A percentile compares a stretch with the other conserved stretches of the same genome.
phyloP scores from a whole-genome alignment of 2,888 invertebrate species.

The Machimus rusticus region DNA sequence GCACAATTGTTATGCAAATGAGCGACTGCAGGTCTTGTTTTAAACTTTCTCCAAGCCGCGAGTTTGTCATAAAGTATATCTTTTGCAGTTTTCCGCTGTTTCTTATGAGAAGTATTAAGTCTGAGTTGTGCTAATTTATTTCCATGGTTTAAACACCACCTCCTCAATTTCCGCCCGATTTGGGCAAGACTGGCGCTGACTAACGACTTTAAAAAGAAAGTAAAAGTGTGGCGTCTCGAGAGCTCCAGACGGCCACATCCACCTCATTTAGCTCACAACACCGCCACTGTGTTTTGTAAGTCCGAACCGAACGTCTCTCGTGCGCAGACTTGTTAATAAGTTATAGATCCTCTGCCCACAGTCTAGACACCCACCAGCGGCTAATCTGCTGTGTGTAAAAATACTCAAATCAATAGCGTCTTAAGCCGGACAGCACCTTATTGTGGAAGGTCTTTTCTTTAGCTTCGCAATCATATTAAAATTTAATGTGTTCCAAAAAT shows the following conservation, averaged over 20 bases:
- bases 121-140: neutral
- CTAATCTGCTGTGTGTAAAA: neutral
- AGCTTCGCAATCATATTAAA: neutral
- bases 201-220: neutral
- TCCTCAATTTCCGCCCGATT: neutral
- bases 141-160: neutral
- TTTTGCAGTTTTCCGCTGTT: neutral
- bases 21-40: neutral
- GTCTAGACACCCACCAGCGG: constrained; percentile 7
- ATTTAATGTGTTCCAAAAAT: neutral
- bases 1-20: neutral
- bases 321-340: neutral
- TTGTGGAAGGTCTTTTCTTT: neutral
- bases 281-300: neutral
- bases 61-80: neutral
- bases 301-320: neutral
- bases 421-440: neutral
- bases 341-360: constrained; percentile 30
- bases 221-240: neutral
- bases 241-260: neutral
- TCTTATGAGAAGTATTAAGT: neutral
- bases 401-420: neutral
- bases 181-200: neutral
- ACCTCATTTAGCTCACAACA: neutral
- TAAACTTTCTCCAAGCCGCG: neutral